phyloP scores from a whole-genome alignment of 1,140 invertebrate genomes.

The Metopolophium dirhodum region DNA sequence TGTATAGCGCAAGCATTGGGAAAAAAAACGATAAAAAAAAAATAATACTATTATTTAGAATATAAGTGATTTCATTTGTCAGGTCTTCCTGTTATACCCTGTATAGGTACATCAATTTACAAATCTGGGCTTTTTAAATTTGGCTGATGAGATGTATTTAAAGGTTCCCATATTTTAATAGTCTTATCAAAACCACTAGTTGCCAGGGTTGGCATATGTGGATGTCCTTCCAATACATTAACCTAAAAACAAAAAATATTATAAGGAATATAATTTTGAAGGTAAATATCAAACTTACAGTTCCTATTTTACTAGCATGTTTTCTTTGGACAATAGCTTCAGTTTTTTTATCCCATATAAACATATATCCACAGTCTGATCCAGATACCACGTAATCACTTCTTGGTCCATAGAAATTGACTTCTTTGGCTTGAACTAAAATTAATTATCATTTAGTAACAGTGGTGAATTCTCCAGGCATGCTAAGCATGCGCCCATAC shows the following conservation, averaged over 20 bases:
- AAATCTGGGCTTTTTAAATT: slow-evolving; percentile 64
- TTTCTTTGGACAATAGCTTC: slow-evolving; percentile 89
- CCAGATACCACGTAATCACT: slow-evolving; percentile 92
- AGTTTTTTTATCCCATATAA: slow-evolving; percentile 90
- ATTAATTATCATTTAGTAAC: neutral
- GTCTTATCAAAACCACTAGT: slow-evolving; percentile 90
- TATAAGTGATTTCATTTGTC: no score
- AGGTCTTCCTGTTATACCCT: no score
- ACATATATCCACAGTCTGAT: slow-evolving; percentile 94
- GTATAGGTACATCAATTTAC: slow-evolving; percentile 62
- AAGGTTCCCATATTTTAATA: slow-evolving; percentile 92
- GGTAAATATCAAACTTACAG: slow-evolving; percentile 70
- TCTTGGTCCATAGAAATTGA: slow-evolving; percentile 90
- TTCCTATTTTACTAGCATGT: slow-evolving; percentile 82
- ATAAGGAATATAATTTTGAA: slow-evolving; percentile 8
- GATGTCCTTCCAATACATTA: slow-evolving; percentile 92
- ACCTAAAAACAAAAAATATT: slow-evolving; percentile 68
- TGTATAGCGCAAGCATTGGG: no score
- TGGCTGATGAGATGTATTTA: slow-evolving; percentile 63
- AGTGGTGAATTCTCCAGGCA: no score
- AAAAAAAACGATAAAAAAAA: no score
- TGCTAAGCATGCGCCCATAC: no score
- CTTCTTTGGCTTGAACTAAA: slow-evolving; percentile 79
- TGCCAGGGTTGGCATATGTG: slow-evolving; percentile 83
- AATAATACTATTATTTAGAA: no score